These are phyloP conservation scores for Tapirus indicus DNA, from an alignment of 2,797 vertebrate genomes.

Conservation along the genomic window DNA sequence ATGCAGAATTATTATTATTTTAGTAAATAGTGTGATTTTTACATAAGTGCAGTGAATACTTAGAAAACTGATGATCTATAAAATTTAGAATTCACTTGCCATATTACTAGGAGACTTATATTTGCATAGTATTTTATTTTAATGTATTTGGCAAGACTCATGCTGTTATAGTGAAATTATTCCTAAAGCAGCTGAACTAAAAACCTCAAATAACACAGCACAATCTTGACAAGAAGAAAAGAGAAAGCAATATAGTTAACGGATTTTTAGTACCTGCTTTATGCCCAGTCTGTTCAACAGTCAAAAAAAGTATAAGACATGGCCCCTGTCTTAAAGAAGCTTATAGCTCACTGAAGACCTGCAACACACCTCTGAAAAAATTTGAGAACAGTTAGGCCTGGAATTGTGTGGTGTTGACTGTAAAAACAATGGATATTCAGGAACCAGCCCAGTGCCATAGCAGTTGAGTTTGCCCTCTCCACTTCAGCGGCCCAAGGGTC, in stretches of 20 bases:
- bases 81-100: constrained; percentile 25
- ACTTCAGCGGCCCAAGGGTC: too few species aligned
- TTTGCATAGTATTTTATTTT: constrained; percentile 54
- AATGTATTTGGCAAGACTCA: constrained; percentile 43
- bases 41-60: not conserved
- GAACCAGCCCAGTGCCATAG: too few species aligned
- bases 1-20: constrained; percentile 58
- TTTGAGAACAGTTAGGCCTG: not conserved
- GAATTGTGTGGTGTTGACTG: not conserved
- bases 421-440: not conserved
- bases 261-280: not conserved
- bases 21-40: constrained; percentile 31
- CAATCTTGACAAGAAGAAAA: not conserved
- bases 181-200: not conserved
- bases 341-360: not conserved
- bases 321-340: not conserved
- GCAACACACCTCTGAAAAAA: not conserved
- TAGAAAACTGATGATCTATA: constrained; percentile 17
- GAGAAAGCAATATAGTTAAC: not conserved
- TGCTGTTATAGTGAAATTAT: constrained; percentile 38
- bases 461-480: too few species aligned
- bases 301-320: not conserved
- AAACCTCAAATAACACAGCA: not conserved
- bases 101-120: constrained; percentile 25
- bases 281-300: not conserved